Conservation (phyloP, 2,113 vertebrate species). For the Catharus minimus region DNA sequence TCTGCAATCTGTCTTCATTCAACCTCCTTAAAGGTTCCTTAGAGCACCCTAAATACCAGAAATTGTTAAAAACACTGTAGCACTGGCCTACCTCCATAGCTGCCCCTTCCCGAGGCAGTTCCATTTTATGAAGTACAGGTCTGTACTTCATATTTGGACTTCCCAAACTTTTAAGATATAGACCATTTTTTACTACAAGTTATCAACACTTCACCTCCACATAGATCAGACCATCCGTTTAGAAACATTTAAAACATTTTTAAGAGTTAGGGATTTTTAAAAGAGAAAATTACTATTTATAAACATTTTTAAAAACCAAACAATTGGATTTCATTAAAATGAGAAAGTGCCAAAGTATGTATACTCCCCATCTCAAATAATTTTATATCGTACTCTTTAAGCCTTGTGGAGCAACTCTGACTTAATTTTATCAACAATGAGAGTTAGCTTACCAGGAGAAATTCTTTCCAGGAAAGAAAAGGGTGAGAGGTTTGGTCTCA, state of each 20-base stretch:
- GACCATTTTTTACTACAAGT: background rate
- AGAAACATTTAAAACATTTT: background rate
- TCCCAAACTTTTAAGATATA: background rate
- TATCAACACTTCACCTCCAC: background rate
- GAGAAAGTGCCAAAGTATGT: rapidly evolving
- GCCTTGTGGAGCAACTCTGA: background rate
- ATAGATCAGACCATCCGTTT: background rate
- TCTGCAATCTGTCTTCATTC: background rate
- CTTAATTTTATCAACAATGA: background rate
- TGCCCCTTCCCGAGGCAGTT: background rate
- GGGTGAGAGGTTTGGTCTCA: rapidly evolving
- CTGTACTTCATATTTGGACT: background rate
- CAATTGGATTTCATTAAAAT: background rate
- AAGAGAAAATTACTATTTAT: background rate
- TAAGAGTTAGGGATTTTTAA: background rate
- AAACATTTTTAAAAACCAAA: background rate
- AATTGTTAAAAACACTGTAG: background rate
- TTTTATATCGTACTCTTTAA: background rate
- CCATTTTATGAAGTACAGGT: background rate
- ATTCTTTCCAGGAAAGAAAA: background rate
- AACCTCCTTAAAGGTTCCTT: background rate
- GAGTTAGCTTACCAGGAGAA: background rate
- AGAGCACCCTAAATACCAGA: background rate
- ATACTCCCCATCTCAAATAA: background rate
- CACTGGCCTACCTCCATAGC: background rate